phyloP scores from a whole-genome alignment of 2,113 vertebrate species.

The Mohoua ochrocephala region DNA sequence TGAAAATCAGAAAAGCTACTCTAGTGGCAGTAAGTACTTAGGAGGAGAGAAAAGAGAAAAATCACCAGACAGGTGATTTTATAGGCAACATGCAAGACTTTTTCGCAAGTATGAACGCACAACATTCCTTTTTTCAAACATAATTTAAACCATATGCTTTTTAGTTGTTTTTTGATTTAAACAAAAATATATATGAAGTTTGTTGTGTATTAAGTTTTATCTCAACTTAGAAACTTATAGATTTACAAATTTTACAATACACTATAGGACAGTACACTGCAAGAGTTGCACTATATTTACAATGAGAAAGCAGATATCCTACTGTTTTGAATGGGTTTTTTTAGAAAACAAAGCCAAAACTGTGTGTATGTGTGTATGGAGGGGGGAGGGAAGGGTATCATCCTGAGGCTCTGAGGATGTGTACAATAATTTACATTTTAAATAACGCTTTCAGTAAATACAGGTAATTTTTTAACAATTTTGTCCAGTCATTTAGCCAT shows the following conservation, averaged over 20 bases:
- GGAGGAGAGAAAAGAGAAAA: not conserved
- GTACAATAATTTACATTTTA: not conserved
- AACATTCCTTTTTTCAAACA: not conserved
- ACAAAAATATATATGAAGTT: not conserved
- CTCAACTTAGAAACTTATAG: not conserved
- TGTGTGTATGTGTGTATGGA: accelerated
- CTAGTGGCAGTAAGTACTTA: not conserved
- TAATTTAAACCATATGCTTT: not conserved
- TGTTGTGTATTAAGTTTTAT: not conserved
- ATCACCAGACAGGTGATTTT: not conserved
- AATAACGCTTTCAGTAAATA: not conserved
- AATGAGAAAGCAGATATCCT: not conserved
- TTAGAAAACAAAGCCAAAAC: not conserved
- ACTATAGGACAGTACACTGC: accelerated
- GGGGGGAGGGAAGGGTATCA: accelerated
- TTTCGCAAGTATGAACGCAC: not conserved
- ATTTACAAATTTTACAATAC: not conserved
- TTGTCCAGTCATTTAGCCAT: not conserved
- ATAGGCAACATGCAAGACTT: not conserved
- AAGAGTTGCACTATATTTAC: not conserved
- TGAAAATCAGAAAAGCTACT: not conserved
- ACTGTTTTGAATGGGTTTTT: not conserved
- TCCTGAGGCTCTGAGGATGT: not conserved
- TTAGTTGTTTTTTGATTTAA: not conserved
- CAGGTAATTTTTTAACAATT: not conserved